Evolutionary conservation across 2,113 vertebrate genomes (phyloP).

Genomic region (Cyprinodon tularosa): DNA sequence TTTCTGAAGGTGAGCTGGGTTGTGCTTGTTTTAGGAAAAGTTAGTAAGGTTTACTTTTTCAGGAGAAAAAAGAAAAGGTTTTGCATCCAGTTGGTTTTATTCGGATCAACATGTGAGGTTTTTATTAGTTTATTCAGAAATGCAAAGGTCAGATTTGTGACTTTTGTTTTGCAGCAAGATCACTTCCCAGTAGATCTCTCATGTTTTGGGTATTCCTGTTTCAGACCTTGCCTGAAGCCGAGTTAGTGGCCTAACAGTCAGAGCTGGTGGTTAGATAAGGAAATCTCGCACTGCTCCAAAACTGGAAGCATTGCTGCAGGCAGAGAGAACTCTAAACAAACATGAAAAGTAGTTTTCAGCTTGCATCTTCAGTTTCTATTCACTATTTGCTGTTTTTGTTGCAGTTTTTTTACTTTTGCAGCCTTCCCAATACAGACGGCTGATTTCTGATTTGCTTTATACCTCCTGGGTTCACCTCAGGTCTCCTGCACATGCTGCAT

Average conservation of each 20-base stretch:
- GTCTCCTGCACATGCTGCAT: background rate
- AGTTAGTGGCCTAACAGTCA: background rate
- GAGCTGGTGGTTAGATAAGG: background rate
- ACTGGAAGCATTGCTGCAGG: slow-evolving; percentile 17
- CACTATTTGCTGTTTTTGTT: slow-evolving; percentile 32
- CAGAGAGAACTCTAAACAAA: slow-evolving; percentile 13
- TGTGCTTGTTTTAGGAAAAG: background rate
- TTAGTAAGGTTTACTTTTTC: background rate
- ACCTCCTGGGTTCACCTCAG: background rate
- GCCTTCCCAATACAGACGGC: background rate
- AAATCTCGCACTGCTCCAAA: background rate
- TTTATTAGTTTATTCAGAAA: background rate
- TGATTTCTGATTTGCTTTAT: background rate
- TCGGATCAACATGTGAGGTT: background rate
- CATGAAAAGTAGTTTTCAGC: slow-evolving; percentile 19
- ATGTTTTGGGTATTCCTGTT: background rate
- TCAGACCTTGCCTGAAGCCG: background rate
- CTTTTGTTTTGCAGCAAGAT: background rate
- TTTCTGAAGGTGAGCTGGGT: background rate
- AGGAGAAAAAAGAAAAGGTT: background rate
- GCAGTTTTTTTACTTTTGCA: slow-evolving; percentile 16
- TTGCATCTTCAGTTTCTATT: slow-evolving; percentile 23
- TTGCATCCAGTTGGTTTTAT: background rate
- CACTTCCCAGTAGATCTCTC: background rate
- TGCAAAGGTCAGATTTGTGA: background rate